Evolutionary conservation across 2,888 invertebrate species (phyloP).

Genomic region (Ectemnius cavifrons): DNA sequence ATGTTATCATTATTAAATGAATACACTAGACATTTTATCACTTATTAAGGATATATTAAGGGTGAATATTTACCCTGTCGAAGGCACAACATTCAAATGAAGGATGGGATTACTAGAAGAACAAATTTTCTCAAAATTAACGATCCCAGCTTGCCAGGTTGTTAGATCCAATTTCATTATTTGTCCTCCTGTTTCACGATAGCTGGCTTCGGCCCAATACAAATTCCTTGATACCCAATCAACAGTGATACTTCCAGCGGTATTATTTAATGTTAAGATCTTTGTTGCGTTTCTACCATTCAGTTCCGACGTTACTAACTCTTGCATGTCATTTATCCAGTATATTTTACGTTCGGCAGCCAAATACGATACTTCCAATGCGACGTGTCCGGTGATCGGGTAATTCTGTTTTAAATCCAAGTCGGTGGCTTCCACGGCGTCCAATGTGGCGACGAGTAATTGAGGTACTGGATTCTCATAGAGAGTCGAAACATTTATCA

Average conservation of each 20-base stretch:
- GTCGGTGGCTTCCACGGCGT: constrained; percentile 87
- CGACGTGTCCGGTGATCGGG: constrained; percentile 83
- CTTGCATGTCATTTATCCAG: constrained; percentile 90
- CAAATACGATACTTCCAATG: constrained; percentile 84
- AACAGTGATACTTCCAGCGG: constrained; percentile 84
- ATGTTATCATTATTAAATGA: no score
- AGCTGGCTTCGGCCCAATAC: constrained; percentile 87
- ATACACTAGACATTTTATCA: no score
- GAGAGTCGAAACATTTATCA: constrained; percentile 84
- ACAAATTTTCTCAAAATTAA: constrained; percentile 80
- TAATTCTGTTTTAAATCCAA: constrained; percentile 85
- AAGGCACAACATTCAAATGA: constrained; percentile 87
- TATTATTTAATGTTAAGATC: constrained; percentile 81
- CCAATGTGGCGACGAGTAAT: constrained; percentile 86
- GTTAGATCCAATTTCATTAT: constrained; percentile 84
- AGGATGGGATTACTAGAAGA: constrained; percentile 81
- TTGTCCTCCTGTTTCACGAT: constrained; percentile 77
- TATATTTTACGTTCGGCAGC: constrained; percentile 87
- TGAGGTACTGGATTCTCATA: constrained; percentile 89
- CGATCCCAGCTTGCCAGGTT: constrained; percentile 78
- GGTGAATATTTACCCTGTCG: constrained; percentile 78
- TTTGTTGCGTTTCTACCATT: constrained; percentile 80
- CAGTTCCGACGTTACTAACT: constrained; percentile 83
- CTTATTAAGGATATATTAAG: neutral
- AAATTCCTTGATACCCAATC: constrained; percentile 93